Evolutionary conservation across 2,888 invertebrate genomes (phyloP).

Genomic region (Alloscopus bannaensis): DNA sequence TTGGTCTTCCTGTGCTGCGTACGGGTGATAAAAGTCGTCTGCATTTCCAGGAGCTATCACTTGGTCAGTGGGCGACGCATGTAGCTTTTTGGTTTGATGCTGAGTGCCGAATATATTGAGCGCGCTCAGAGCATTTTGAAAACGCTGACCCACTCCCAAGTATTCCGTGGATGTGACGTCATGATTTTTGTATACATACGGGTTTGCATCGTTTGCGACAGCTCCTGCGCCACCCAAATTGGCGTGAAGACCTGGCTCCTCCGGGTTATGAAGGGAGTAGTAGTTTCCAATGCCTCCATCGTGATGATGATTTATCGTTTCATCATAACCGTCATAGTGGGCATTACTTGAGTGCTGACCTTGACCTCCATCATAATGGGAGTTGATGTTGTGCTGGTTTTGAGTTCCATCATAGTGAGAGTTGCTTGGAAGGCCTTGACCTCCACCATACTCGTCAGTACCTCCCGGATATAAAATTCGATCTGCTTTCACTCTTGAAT

Average conservation of each 20-base stretch:
- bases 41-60: conserved; percentile 56
- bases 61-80: conserved; percentile 48
- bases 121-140: conserved; percentile 48
- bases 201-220: not conserved
- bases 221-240: conserved; percentile 22
- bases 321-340: conserved; percentile 30
- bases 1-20: conserved; percentile 52
- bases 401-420: not conserved
- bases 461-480: conserved; percentile 32
- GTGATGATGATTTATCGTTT: conserved; percentile 22
- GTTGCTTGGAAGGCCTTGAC: not conserved
- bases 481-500: conserved; percentile 29
- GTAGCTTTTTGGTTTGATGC: conserved; percentile 34
- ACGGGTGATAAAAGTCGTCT: conserved; percentile 59
- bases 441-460: conserved; percentile 15
- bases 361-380: conserved; percentile 13
- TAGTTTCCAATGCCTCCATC: conserved; percentile 59
- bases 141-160: conserved; percentile 42
- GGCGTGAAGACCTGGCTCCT: conserved; percentile 35
- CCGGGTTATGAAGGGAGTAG: conserved; percentile 35
- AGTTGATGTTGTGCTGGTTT: not conserved
- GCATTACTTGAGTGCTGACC: conserved; percentile 19
- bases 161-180: conserved; percentile 49
- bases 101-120: conserved; percentile 34
- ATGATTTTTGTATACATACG: conserved; percentile 29